phyloP scores from a whole-genome alignment of 1,140 invertebrate species.

The Dendroctonus ponderosae region DNA sequence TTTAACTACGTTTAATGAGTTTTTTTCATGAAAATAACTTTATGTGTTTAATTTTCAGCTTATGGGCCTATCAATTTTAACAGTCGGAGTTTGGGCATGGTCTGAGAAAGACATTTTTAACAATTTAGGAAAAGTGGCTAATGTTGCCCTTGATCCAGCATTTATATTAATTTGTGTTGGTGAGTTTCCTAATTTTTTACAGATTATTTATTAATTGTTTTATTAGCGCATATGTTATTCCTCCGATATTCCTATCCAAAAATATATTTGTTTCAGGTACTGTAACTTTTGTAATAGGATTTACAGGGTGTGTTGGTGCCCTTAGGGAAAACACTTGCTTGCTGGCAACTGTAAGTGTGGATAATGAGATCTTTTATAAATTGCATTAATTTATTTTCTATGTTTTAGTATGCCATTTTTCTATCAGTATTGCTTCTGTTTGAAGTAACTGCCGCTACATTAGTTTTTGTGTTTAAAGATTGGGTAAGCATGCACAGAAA shows the following conservation, averaged over 20 bases:
- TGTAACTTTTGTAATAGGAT: constrained; percentile 92
- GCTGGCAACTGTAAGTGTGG: constrained; percentile 73
- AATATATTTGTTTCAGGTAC: constrained; percentile 59
- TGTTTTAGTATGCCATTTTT: constrained; percentile 88
- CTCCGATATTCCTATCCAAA: too few species aligned
- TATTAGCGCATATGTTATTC: too few species aligned
- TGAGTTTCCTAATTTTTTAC: constrained; percentile 49
- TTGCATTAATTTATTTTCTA: constrained; percentile 11
- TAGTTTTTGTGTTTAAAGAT: constrained; percentile 95
- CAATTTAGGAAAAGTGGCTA: constrained; percentile 84
- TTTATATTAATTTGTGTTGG: constrained; percentile 92
- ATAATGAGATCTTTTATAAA: neutral
- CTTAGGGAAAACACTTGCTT: constrained; percentile 85
- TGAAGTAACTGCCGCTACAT: constrained; percentile 86
- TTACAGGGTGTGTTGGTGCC: constrained; percentile 96
- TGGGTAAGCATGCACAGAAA: constrained; percentile 67
- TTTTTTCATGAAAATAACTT: neutral
- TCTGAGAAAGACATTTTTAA: constrained; percentile 95
- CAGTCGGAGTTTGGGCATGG: constrained; percentile 95
- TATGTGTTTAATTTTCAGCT: constrained; percentile 62
- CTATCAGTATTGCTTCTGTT: constrained; percentile 84
- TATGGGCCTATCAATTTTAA: constrained; percentile 79
- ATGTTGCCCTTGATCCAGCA: constrained; percentile 91
- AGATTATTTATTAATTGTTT: too few species aligned
- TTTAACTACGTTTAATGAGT: neutral